Evolutionary conservation across 1,140 invertebrate genomes (phyloP), one percentile per base, ranked within the genome.

Genomic region (Philopotamus ludificatus): DNA sequence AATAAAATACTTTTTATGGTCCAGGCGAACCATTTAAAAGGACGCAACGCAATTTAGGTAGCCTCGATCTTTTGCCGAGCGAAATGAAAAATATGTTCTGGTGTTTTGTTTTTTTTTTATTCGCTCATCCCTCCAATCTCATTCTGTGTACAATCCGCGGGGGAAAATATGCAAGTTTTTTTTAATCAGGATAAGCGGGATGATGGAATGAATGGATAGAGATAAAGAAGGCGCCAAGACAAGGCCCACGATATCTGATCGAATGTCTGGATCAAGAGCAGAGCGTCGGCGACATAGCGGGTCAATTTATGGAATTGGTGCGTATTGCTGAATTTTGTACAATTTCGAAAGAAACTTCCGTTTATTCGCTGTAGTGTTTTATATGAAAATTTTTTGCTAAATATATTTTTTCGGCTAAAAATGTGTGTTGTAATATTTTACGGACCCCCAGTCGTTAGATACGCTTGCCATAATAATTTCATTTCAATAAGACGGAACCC

Each of bases 1-100:
- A 69, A 65, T 69, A 69, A 69, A 69, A 63, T 69, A 65, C 63
- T 69, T 65, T 65, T 65, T 69, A 65, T 65, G 58, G 59, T 47
- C 49, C 45, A 53, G 26, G 34, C 23, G 47, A 57, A 65, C 58
- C 67, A 62, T 69, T 69, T 69, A 65, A 65, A 69, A 34, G 61
- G 59, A 59, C 28, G 57, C 44, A 47, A 53, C 34, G 50, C 58
- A 64, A 69, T 69, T 69, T 42, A 50, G 50, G 23, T 4, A 20
- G 28, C 23, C 55, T 54, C 23, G 51, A 54, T 7, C 22, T 51
- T 51, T 25, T 7, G 22, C 22, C 2, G 7, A 16, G 16, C 16
- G 16, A 51, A 51, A 51, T 51, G 18, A 51, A 51, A n/a, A 51
- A 21, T 51, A 51, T 21, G 18, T 51, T 23, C 12, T 57, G 15